Evolutionary conservation across 2,113 vertebrate genomes (phyloP).

Genomic region (Melozone crissalis): DNA sequence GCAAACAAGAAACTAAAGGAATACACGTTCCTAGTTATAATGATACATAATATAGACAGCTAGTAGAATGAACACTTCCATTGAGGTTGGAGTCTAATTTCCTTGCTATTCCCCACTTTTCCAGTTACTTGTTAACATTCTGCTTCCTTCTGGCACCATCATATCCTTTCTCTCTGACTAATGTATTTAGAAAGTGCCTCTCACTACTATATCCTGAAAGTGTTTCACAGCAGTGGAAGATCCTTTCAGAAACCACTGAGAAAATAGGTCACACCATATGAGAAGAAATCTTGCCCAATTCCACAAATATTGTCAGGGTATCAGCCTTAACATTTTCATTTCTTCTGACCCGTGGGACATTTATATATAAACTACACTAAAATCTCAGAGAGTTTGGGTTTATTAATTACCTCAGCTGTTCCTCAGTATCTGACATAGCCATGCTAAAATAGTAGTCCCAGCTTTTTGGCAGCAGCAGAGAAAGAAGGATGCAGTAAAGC

Average conservation of each 20-base stretch:
- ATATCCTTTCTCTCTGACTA: neutral
- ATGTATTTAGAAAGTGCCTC: neutral
- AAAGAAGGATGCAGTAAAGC: neutral
- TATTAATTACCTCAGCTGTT: neutral
- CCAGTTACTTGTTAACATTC: neutral
- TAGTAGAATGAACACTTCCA: neutral
- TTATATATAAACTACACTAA: neutral
- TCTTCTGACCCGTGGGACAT: neutral
- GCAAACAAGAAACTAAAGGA: conserved; percentile 23
- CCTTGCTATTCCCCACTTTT: neutral
- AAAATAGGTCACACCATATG: neutral
- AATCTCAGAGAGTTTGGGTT: neutral
- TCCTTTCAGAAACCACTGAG: neutral
- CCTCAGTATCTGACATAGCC: neutral
- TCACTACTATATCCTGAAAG: neutral
- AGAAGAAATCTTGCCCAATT: neutral
- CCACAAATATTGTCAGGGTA: neutral
- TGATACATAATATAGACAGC: neutral
- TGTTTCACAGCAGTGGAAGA: neutral
- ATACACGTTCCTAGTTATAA: neutral
- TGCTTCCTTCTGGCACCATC: neutral
- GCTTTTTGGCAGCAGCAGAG: neutral
- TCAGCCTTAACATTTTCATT: neutral
- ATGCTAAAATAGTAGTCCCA: neutral
- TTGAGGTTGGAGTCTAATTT: neutral